Conservation (phyloP, 1,140 invertebrate genomes). For the Palaemon carinicauda region DNA sequence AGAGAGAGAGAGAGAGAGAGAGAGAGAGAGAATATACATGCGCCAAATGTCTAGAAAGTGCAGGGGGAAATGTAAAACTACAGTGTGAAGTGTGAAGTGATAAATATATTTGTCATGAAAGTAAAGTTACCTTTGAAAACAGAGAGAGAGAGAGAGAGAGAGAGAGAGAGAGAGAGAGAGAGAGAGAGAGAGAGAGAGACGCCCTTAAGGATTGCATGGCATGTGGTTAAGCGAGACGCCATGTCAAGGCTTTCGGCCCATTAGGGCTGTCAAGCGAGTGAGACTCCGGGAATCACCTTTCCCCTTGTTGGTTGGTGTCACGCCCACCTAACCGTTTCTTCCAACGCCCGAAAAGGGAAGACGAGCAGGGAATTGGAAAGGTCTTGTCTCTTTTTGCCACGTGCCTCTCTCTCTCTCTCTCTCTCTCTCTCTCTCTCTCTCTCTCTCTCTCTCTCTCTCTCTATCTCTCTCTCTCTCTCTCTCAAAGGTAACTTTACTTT, state of each 20-base stretch:
- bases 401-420: not conserved
- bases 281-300: slow-evolving; percentile 16
- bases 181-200: not conserved
- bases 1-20: too few relatives aligned
- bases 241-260: not conserved
- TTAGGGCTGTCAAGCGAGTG: not conserved
- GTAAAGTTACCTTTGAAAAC: too few relatives aligned
- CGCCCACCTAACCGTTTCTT: not conserved
- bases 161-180: not conserved
- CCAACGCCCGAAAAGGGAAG: not conserved
- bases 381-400: not conserved
- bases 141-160: not conserved
- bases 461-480: slow-evolving; percentile 33
- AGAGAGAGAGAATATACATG: too few relatives aligned
- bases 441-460: slow-evolving; percentile 19
- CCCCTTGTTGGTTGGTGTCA: not conserved
- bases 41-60: too few relatives aligned
- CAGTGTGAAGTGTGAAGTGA: too few relatives aligned
- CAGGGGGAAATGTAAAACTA: too few relatives aligned
- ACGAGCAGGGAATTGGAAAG: not conserved
- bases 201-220: not conserved
- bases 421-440: not conserved
- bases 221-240: not conserved
- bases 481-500: too few relatives aligned
- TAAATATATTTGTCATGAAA: too few relatives aligned